Evolutionary conservation across 2,888 invertebrate species (phyloP).

Genomic region (Apoderus coryli): DNA sequence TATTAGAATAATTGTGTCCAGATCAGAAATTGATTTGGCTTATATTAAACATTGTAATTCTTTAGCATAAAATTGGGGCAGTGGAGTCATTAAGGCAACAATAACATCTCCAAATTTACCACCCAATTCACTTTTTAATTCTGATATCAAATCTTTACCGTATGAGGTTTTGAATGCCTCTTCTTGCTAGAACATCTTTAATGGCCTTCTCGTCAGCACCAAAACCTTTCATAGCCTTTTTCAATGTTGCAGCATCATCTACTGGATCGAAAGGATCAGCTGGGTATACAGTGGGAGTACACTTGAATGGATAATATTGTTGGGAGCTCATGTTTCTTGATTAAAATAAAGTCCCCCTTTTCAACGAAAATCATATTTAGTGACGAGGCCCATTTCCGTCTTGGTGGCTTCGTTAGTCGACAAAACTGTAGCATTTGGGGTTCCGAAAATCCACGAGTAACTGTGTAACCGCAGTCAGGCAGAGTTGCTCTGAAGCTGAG

Average conservation of each 20-base stretch:
- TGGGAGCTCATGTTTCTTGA: slow-evolving; percentile 44
- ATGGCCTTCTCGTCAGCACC: slow-evolving; percentile 87
- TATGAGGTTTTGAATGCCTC: slow-evolving; percentile 87
- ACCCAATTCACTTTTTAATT: slow-evolving; percentile 76
- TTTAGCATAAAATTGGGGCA: slow-evolving; percentile 82
- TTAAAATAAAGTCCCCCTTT: too few relatives aligned
- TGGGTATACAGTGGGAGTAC: slow-evolving; percentile 77
- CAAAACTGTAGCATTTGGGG: too few relatives aligned
- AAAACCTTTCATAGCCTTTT: slow-evolving; percentile 87
- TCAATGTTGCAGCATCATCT: slow-evolving; percentile 67
- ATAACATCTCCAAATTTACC: slow-evolving; percentile 85
- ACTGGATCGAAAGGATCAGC: slow-evolving; percentile 76
- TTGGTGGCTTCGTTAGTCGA: too few relatives aligned
- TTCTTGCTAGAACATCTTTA: slow-evolving; percentile 74
- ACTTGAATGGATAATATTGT: slow-evolving; percentile 81
- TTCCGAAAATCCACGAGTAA: too few relatives aligned
- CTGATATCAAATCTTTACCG: slow-evolving; percentile 68
- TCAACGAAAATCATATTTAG: too few relatives aligned
- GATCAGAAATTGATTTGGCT: slow-evolving; percentile 83
- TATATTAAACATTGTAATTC: slow-evolving; percentile 86
- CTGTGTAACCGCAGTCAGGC: too few relatives aligned
- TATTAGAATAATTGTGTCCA: slow-evolving; percentile 81
- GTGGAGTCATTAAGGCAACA: slow-evolving; percentile 78
- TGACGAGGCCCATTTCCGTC: too few relatives aligned
- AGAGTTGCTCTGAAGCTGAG: too few relatives aligned